Evolutionary conservation across 2,888 invertebrate genomes (phyloP), one percentile per base, ranked within the genome.

Genomic region (Rhingia rostrata): DNA sequence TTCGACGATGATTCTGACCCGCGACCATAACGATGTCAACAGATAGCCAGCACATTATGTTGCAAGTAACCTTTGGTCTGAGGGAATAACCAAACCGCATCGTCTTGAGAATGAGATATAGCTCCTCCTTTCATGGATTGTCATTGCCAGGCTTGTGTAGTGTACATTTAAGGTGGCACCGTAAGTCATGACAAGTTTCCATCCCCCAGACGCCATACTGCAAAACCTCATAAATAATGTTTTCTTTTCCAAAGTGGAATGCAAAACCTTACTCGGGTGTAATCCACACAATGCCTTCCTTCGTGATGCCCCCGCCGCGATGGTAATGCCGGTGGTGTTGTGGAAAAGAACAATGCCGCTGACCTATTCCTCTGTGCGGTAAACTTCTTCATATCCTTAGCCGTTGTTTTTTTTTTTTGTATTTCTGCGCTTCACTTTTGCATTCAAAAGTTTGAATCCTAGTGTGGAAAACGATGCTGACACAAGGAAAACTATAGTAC

Each of bases 401-500:
- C 22, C 22, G 22, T 47, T 58, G 22, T 47, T 58, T 35, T 37
- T 39, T 45, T 58, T 35, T 9, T 47, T 14, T 12, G 39, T 41
- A 22, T 43, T 53, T 51, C 45, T 9, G 30, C 35, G 39, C 7
- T 47, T 12, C 49, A 60, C 54, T 83, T 83, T 70, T 70, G 54
- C 53, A 84, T 84, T 75, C 54, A 80, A 80, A 84, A 80, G 43
- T 84, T 84, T 80, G 84, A 75, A 80, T 84, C 70, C 84, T 70
- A 70, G 80, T 84, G 75, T 80, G 74, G 84, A 84, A 80, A 78
- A 69, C 77, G 72, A 82, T 77, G 77, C 82, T 82, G 82, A 77
- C 81, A 75, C 58, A 41, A 77, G 72, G 53, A 58, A 60, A 79
- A 84, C 69, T 70, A 61, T 60, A 54, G 66, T 70, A 61, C 70